Percentiles rank a stretch among this genome's conserved stretches.
These are phyloP conservation scores for Barypeithes pellucidus DNA, from an alignment of 2,888 invertebrate species.

Conservation along the genomic window DNA sequence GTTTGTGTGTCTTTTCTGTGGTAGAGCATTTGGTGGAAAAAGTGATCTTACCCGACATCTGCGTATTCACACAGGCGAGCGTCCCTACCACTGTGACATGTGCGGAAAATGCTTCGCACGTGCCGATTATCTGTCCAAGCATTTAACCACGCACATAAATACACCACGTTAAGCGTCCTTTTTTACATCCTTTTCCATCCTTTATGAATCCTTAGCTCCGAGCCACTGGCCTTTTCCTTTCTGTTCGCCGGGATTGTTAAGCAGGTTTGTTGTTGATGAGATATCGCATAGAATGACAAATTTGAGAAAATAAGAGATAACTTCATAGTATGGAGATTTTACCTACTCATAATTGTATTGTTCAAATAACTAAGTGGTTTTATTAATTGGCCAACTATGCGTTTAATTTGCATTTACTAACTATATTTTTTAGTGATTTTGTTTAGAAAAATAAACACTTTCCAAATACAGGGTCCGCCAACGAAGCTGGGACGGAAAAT, in stretches of 20 bases:
- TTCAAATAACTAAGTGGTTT: too few relatives aligned
- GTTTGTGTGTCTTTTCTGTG: slow-evolving; percentile 93
- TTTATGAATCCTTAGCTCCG: slow-evolving; percentile 40
- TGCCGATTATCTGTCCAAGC: slow-evolving; percentile 92
- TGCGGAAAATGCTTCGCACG: slow-evolving; percentile 94
- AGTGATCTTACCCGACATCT: slow-evolving; percentile 90
- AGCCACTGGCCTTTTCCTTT: slow-evolving; percentile 45
- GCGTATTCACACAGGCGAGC: slow-evolving; percentile 90
- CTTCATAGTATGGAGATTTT: too few relatives aligned
- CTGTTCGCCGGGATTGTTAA: slow-evolving; percentile 28
- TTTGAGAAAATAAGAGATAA: background rate
- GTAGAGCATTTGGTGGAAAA: slow-evolving; percentile 90
- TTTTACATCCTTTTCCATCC: slow-evolving; percentile 34
- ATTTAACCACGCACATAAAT: slow-evolving; percentile 92
- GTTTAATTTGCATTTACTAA: too few relatives aligned
- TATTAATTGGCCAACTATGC: too few relatives aligned
- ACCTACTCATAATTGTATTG: too few relatives aligned
- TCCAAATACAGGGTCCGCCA: too few relatives aligned
- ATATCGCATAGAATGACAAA: slow-evolving; percentile 12
- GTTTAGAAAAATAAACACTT: too few relatives aligned
- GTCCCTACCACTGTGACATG: slow-evolving; percentile 93
- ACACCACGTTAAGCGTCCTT: slow-evolving; percentile 73
- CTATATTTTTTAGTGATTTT: too few relatives aligned
- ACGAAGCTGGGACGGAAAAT: too few relatives aligned
- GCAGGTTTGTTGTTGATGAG: slow-evolving; percentile 4